phyloP scores from a whole-genome alignment of 2,113 vertebrate genomes.

The Sinocyclocheilus rhinocerous region DNA sequence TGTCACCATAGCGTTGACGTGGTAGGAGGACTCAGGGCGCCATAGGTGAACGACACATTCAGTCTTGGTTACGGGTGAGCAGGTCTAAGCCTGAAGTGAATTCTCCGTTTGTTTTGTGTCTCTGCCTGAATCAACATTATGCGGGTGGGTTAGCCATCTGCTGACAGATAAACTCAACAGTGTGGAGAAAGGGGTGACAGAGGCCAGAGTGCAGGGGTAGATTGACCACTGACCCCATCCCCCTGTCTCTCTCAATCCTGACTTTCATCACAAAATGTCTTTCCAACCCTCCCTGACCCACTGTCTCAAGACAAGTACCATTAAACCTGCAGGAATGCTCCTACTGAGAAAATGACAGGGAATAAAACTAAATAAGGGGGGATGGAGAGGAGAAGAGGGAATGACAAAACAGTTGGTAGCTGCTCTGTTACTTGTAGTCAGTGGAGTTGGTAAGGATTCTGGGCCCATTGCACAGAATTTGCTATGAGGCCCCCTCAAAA shows the following conservation, averaged over 20 bases:
- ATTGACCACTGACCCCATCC: constrained; percentile 49
- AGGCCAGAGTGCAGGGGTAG: constrained; percentile 52
- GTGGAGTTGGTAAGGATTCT: no score
- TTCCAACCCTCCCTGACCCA: background rate
- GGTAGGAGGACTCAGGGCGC: background rate
- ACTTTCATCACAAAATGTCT: constrained; percentile 47
- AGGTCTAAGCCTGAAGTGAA: constrained; percentile 29
- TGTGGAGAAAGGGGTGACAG: constrained; percentile 59
- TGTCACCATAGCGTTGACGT: background rate
- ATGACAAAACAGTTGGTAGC: constrained; percentile 1
- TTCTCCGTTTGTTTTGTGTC: constrained; percentile 69
- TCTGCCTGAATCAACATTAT: constrained; percentile 70
- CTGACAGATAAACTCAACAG: constrained; percentile 71
- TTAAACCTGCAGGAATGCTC: constrained; percentile 55
- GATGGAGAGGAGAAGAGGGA: background rate
- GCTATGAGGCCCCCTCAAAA: no score
- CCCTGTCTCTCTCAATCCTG: constrained; percentile 26
- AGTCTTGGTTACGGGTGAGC: constrained; percentile 21
- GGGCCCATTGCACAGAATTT: no score
- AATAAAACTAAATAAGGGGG: constrained; percentile 7
- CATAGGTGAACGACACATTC: background rate
- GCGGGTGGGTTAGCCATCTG: constrained; percentile 66
- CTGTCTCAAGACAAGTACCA: constrained; percentile 35
- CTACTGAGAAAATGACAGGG: constrained; percentile 49
- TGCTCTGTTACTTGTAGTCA: background rate